Conservation (phyloP, 2,113 vertebrate species). For the Engystomops pustulosus region DNA sequence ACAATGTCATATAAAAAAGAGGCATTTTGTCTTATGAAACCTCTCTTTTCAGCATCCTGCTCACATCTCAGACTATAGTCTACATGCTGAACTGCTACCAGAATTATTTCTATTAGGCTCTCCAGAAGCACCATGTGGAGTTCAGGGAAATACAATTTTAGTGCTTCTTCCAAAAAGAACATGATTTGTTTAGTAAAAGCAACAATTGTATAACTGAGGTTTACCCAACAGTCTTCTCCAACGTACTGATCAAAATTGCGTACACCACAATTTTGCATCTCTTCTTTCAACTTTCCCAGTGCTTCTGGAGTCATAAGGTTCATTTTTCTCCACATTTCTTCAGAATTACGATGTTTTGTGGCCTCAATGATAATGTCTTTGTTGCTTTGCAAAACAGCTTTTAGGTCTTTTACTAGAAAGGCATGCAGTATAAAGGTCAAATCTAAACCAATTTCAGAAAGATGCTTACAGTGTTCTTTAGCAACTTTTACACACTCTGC, state of each 20-base stretch:
- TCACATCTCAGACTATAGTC: conserved; percentile 98
- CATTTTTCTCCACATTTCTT: conserved; percentile 98
- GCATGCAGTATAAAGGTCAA: conserved; percentile 95
- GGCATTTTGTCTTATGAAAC: conserved; percentile 91
- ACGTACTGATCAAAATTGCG: conserved; percentile 90
- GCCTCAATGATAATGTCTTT: conserved; percentile 98
- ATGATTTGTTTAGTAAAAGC: conserved; percentile 98
- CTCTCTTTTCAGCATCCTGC: conserved; percentile 94
- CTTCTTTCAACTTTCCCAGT: conserved; percentile 89
- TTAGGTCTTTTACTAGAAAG: conserved; percentile 92
- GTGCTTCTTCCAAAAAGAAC: conserved; percentile 94
- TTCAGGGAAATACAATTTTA: conserved; percentile 95
- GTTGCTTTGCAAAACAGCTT: conserved; percentile 88
- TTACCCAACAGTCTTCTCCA: conserved; percentile 97
- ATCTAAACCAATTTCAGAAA: conserved; percentile 93
- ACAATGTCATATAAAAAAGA: conserved; percentile 94
- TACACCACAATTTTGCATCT: conserved; percentile 90
- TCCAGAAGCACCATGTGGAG: conserved; percentile 97
- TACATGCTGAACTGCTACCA: conserved; percentile 95
- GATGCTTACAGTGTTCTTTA: conserved; percentile 93
- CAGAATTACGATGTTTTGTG: conserved; percentile 96
- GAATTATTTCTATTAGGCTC: conserved; percentile 91
- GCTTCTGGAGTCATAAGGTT: conserved; percentile 98
- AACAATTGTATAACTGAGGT: conserved; percentile 96
- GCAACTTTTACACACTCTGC: conserved; percentile 96